Base-by-base conservation (phyloP, 1,140 invertebrate genomes). In the Drosophila pandora region DNA sequence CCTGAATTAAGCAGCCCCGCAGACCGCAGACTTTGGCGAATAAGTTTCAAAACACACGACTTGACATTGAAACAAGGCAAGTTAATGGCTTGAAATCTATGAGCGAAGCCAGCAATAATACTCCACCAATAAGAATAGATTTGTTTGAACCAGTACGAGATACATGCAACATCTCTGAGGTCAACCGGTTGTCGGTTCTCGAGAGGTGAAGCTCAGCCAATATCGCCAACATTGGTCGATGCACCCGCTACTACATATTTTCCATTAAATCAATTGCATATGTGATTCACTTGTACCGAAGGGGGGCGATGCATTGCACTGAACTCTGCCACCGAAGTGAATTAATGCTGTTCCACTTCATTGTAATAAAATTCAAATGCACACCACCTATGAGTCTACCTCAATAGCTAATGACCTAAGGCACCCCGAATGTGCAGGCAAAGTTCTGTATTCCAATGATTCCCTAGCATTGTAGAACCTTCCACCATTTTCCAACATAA, bases 151-250 rank as follows among this genome's bases (percentile, higher is more conserved):
- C 82, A 55, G 28, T 67, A 61, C 70, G 64, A 71, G 74, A 64
- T 22, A 7, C 83, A 75, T 85, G 74, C 78, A 82, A 72, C 55
- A 67, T 60, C 73, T 76, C 68, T 79, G 82, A 87, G 82, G 82
- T 87, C 82, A 83, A 88, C 82, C 84, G 83, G 82, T 87, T 87
- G 69, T 78, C 61, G 61, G 37, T 80, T 85, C 76, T 76, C 59
- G 48, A 77, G 68, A 72, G 65, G 48, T 67, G 55, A 61, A 76
- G 52, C 58, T 52, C 64, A 55, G 25, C 43, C 50, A 28, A 43
- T 52, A 49, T 28, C 48, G 28, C 53, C 52, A 53, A 34, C 41
- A 39, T 39, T 12, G 23, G 25, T 25, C 22, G 41, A 32, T 56
- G 43, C 70, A 41, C 12, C 13, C 6, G 39, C 45, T 23, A 25